These are phyloP conservation scores for Nyleta sp. DNA, from an alignment of 2,888 invertebrate genomes.

Conservation along the genomic window DNA sequence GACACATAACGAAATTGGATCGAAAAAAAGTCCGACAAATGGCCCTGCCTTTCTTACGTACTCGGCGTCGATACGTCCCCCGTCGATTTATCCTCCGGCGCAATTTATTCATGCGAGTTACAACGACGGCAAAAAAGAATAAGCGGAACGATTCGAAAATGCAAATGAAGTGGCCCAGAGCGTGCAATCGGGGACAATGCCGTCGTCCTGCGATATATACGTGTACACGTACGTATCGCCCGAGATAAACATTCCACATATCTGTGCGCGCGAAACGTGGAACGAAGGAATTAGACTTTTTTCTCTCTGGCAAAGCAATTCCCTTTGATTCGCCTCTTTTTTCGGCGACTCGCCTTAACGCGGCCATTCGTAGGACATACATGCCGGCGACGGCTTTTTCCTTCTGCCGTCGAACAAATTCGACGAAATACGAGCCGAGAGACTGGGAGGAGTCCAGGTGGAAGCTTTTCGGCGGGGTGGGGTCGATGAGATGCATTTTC, in stretches of 20 bases:
- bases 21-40: constrained; percentile 2
- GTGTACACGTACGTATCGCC: constrained; percentile 4
- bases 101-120: constrained; percentile 33
- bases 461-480: constrained; percentile 65
- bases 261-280: constrained; percentile 9
- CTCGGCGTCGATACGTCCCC: too few relatives aligned
- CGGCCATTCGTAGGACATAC: constrained; percentile 67
- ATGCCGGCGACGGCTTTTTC: constrained; percentile 49
- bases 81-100: constrained; percentile 26
- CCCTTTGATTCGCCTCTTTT: constrained; percentile 52
- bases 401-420: constrained; percentile 46
- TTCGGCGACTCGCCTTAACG: constrained; percentile 62
- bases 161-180: constrained; percentile 37
- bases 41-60: too few relatives aligned
- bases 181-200: constrained; percentile 17
- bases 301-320: constrained; percentile 38
- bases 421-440: constrained; percentile 59
- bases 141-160: constrained; percentile 37
- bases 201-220: too few relatives aligned
- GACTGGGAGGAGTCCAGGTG: constrained; percentile 70
- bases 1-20: constrained; percentile 6
- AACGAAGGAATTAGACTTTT: constrained; percentile 60
- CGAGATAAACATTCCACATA: constrained; percentile 19
- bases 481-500: constrained; percentile 76
- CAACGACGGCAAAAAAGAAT: constrained; percentile 26